A percentile compares a stretch with the other conserved stretches of the same genome.
Evolutionary conservation across 2,888 invertebrate genomes (phyloP).

Genomic region (Tubulanus polymorphus): DNA sequence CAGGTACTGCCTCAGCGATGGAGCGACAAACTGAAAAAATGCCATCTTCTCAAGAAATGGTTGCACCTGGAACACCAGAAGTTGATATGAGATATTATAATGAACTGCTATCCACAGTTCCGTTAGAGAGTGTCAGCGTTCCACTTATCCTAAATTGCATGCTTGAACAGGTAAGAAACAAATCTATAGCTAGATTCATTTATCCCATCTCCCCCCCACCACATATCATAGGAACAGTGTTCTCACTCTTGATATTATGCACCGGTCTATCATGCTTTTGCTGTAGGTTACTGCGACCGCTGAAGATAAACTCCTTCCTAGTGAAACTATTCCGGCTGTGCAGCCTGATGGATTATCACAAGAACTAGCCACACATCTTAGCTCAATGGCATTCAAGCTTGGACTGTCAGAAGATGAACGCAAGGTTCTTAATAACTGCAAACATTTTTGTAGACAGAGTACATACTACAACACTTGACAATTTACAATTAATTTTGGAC

Average conservation of each 20-base stretch:
- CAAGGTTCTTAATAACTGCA: slow-evolving; percentile 30
- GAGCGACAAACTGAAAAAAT: too few species aligned
- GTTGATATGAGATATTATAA: slow-evolving; percentile 51
- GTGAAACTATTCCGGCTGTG: slow-evolving; percentile 35
- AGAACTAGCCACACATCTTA: slow-evolving; percentile 38
- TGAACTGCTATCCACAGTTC: slow-evolving; percentile 48
- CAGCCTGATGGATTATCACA: slow-evolving; percentile 41
- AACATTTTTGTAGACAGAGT: not conserved
- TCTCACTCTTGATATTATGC: too few species aligned
- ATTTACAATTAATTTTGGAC: not conserved
- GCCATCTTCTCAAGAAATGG: too few species aligned
- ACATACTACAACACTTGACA: not conserved
- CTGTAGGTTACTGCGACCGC: slow-evolving; percentile 44
- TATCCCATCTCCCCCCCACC: too few species aligned
- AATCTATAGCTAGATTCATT: too few species aligned
- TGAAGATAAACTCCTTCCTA: slow-evolving; percentile 40
- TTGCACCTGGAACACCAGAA: slow-evolving; percentile 14
- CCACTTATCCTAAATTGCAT: slow-evolving; percentile 48
- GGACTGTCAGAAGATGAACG: slow-evolving; percentile 44
- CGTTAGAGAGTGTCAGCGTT: slow-evolving; percentile 49
- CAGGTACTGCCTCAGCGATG: too few species aligned
- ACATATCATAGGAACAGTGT: too few species aligned
- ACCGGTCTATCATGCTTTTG: not conserved
- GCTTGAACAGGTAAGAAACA: slow-evolving; percentile 51
- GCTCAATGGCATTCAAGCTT: slow-evolving; percentile 40